These are phyloP conservation scores for Altica lythri DNA, from an alignment of 2,888 invertebrate genomes.

Conservation along the genomic window DNA sequence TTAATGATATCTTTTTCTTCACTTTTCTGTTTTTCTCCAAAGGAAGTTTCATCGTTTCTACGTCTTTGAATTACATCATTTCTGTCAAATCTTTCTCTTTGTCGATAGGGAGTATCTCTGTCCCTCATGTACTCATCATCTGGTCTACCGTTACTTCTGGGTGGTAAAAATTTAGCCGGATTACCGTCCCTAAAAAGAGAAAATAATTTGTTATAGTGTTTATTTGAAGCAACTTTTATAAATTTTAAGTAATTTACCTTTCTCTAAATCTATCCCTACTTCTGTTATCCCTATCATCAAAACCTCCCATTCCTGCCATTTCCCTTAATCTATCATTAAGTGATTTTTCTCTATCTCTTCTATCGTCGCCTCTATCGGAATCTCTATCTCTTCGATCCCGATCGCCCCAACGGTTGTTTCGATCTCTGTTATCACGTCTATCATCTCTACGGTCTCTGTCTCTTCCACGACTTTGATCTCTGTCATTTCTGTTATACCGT, in stretches of 20 bases:
- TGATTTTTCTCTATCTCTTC: slow-evolving; percentile 47
- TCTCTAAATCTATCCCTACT: slow-evolving; percentile 25
- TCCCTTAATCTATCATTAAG: slow-evolving; percentile 50
- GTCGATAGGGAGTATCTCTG: slow-evolving; percentile 8
- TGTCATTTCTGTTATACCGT: slow-evolving; percentile 11
- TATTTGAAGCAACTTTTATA: background rate
- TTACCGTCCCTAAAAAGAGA: background rate
- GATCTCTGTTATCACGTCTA: slow-evolving; percentile 41
- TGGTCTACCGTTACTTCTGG: slow-evolving; percentile 15
- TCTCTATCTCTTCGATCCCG: slow-evolving; percentile 32
- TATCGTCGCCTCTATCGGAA: slow-evolving; percentile 37
- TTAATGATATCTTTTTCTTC: slow-evolving; percentile 2
- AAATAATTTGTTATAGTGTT: background rate
- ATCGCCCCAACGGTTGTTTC: slow-evolving; percentile 45
- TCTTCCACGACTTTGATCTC: slow-evolving; percentile 18
- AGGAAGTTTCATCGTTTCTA: background rate
- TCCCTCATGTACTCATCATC: slow-evolving; percentile 16
- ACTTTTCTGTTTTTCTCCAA: background rate
- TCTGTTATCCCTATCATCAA: slow-evolving; percentile 25
- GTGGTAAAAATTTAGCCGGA: slow-evolving; percentile 10
- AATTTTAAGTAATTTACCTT: slow-evolving; percentile 4
- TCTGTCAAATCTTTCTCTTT: slow-evolving; percentile 15
- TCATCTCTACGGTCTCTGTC: slow-evolving; percentile 44
- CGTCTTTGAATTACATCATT: background rate
- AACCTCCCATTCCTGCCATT: slow-evolving; percentile 47